Base-by-base conservation (phyloP, 2,888 invertebrate genomes). In the Tortrix viridana region DNA sequence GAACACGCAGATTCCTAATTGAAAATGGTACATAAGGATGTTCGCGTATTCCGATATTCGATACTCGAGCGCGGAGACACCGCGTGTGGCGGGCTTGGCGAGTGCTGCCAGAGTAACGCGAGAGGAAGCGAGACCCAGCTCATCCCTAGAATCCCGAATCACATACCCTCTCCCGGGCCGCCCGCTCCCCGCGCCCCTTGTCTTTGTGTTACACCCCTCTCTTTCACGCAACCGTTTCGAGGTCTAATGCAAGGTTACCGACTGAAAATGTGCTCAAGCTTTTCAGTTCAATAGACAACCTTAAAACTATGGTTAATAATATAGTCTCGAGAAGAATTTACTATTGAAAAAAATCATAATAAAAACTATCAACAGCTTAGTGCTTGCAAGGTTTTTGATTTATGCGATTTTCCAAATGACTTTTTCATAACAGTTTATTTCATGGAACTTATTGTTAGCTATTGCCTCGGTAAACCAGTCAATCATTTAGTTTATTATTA, bases 131-230 rank as follows among this genome's bases (percentile, higher is more conserved):
- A 89, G 91, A 89, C 79, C 82, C 84, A 83, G 86, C 90, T 89
- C 93, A 94, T 93, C 88, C 93, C 93, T 89, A 90, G 88, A 83
- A 89, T 91, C 87, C 92, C 91, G 85, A 89, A 89, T 85, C 92
- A 84, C 80, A 87, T 88, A 86, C 88, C 91, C 84, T 89, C 87
- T 82, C 87, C 88, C 82, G 85, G 86, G 81, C 85, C 86, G 81
- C 81, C 85, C 84, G 80, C 80, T 74, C 81, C 75, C 79, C 77
- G 87, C 83, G 87, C 89, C 77, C 84, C 82, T 80, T 79, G 84
- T 85, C 85, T 84, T 81, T 82, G 74, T 81, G 74, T 77, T 78
- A 82, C 88, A 87, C 88, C 90, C 89, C 84, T 91, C 91, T 89
- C 90, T 80, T 83, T 89, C 90, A 76, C 89, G 79, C 86, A 73